Base-by-base conservation (phyloP, 2,888 invertebrate genomes). In the Pomacea canaliculata region DNA sequence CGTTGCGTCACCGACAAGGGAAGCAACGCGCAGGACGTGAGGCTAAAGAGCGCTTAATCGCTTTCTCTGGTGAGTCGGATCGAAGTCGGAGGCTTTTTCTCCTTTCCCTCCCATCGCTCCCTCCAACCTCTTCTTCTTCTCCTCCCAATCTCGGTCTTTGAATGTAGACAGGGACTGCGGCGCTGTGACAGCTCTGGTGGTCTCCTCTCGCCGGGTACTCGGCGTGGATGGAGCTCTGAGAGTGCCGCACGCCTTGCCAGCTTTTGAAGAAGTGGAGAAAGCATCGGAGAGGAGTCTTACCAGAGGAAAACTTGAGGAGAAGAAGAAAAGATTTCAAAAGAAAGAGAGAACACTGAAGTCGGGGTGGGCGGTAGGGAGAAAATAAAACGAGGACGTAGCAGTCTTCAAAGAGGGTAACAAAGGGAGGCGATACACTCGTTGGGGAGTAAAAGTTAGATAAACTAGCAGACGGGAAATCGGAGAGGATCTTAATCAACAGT, bases 221-320 rank as follows among this genome's bases (percentile, higher is more conserved):
- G 10, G 12, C 51, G 16, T 56, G 12, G 4, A 56, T 56, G 51
- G 51, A 2, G 51, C 51, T 10, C 51, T 56, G 51, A 10, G 10
- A 16, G 51, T 56, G 51, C 51, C 51, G 1, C 51, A 56, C 10
- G 16, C 51, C 7, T 56, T 56, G 16, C 16, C 2, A 10, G 51
- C 51, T 56, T 37, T 56, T 56, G 51, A 56, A 56, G 51, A 56
- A 19, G 63, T 5, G 63, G 12, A 19, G 7, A 63, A 63, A 63
- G 63, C 27, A 12, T 12, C 23, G 63, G 63, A 12, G 27, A 12
- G 27, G 19, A 63, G 19, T 8, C 12, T 7, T 56, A 2, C 51
- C 8, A 7, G 63, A 63, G 76, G 60, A 63, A 1, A 76, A 76
- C 46, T 72, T 51, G 46, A 19, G 60, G 71, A 63, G 66, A 56